phyloP scores from a whole-genome alignment of 2,113 vertebrate species.

The Alexandromys fortis region DNA sequence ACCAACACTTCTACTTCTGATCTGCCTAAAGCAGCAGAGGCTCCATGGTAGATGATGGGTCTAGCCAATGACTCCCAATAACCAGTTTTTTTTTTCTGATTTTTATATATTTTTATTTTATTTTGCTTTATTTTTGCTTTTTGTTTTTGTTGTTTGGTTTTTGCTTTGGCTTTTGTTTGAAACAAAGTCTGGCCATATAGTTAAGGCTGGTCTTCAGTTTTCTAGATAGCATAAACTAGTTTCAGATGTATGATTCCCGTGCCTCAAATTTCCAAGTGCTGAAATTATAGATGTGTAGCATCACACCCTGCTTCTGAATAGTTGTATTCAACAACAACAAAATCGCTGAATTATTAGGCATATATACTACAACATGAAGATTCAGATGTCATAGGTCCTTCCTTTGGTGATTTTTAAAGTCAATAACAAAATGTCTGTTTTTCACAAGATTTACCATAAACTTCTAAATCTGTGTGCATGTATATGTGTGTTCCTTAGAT shows the following conservation, averaged over 20 bases:
- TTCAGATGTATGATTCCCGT: neutral
- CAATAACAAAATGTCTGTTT: neutral
- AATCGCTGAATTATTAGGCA: neutral
- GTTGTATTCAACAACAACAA: conserved; percentile 23
- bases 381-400: neutral
- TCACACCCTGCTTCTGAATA: neutral
- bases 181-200: neutral
- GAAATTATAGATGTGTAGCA: neutral
- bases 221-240: neutral
- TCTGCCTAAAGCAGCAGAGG: conserved; percentile 12
- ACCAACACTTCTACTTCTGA: neutral
- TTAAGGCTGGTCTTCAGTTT: neutral
- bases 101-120: neutral
- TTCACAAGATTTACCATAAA: neutral
- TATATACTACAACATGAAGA: neutral
- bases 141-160: neutral
- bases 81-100: neutral
- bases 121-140: neutral
- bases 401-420: neutral
- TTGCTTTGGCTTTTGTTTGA: neutral
- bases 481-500: neutral
- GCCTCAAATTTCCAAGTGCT: neutral
- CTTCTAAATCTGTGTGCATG: neutral
- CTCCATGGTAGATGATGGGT: neutral
- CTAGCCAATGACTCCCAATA: neutral